Conservation (phyloP, 1,140 invertebrate genomes). For the Cheumatopsyche charites region DNA sequence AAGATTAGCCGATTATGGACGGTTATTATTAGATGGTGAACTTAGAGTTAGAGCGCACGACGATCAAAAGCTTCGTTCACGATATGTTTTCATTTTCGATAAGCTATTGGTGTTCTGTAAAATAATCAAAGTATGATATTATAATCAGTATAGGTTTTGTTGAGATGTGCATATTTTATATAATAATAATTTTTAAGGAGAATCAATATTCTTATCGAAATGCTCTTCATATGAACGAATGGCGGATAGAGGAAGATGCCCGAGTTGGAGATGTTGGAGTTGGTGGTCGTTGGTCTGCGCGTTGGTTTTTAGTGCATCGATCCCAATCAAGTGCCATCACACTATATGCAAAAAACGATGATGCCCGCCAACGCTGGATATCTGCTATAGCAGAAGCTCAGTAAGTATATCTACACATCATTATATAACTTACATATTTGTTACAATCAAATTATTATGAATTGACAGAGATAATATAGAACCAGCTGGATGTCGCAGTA, state of each 20-base stretch:
- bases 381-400: slow-evolving; percentile 90
- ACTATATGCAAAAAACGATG: slow-evolving; percentile 87
- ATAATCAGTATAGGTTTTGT: neutral
- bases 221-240: slow-evolving; percentile 83
- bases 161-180: neutral
- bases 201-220: slow-evolving; percentile 93
- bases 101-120: slow-evolving; percentile 97
- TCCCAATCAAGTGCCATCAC: slow-evolving; percentile 85
- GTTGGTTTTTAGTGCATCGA: slow-evolving; percentile 84
- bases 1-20: slow-evolving; percentile 86
- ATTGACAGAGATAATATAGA: slow-evolving; percentile 82
- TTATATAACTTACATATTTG: slow-evolving; percentile 1
- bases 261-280: slow-evolving; percentile 67
- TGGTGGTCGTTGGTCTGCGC: slow-evolving; percentile 76
- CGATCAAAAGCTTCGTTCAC: slow-evolving; percentile 82
- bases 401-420: slow-evolving; percentile 72
- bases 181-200: slow-evolving; percentile 64
- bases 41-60: slow-evolving; percentile 90
- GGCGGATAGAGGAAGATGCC: slow-evolving; percentile 81
- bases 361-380: slow-evolving; percentile 88
- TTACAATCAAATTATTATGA: slow-evolving; percentile 5
- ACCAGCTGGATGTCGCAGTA: slow-evolving; percentile 75
- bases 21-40: slow-evolving; percentile 90
- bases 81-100: slow-evolving; percentile 97
- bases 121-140: slow-evolving; percentile 69